These are phyloP conservation scores for Psilanteris sp. DNA, from an alignment of 1,140 invertebrate species.

Conservation along the genomic window DNA sequence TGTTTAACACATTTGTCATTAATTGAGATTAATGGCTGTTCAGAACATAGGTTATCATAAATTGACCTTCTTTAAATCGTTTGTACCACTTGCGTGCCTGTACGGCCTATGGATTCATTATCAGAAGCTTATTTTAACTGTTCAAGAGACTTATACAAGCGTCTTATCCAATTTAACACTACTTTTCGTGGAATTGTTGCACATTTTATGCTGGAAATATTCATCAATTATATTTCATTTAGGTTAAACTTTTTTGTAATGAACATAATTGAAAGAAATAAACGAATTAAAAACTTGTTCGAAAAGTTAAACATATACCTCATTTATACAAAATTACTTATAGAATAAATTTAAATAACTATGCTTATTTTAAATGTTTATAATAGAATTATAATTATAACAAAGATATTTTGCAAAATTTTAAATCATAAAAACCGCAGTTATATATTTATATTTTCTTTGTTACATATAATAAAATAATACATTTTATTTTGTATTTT, in stretches of 20 bases:
- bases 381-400: too few relatives aligned
- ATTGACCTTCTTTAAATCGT: conserved; percentile 44
- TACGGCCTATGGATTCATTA: conserved; percentile 34
- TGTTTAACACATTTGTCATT: conserved; percentile 21
- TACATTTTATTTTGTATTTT: not conserved
- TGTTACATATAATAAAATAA: too few relatives aligned
- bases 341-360: too few relatives aligned
- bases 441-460: too few relatives aligned
- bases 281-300: too few relatives aligned
- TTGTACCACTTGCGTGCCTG: conserved; percentile 44
- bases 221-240: not conserved
- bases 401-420: too few relatives aligned
- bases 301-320: too few relatives aligned
- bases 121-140: conserved; percentile 50
- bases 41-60: conserved; percentile 32
- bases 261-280: not conserved
- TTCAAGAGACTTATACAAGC: conserved; percentile 21
- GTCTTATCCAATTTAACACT: conserved; percentile 21
- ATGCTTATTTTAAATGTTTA: too few relatives aligned
- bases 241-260: not conserved
- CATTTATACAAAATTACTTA: too few relatives aligned
- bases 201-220: conserved; percentile 12
- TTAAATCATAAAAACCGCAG: too few relatives aligned
- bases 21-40: conserved; percentile 40
- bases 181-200: conserved; percentile 20